Evolutionary conservation across 2,113 vertebrate species (phyloP), one percentile per base, ranked within the genome.

Genomic region (Carassius carassius): DNA sequence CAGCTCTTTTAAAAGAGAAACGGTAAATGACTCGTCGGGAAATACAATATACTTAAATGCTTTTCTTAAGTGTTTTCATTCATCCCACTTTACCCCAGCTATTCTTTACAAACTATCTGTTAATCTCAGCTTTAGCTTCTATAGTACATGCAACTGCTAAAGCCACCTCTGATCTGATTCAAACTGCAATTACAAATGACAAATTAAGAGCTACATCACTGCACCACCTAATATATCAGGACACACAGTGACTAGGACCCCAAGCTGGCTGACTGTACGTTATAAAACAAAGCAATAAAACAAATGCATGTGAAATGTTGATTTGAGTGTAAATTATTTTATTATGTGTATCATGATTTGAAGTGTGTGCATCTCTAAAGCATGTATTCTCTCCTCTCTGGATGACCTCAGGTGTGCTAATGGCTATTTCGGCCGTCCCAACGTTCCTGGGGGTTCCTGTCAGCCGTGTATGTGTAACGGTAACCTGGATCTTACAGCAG

Each of bases 361-460:
- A 17, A 6, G 19, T 41, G 21, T 37, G 11, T 47, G 3, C 44
- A 35, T 58, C 19, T 62, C 21, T 76, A 11, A 32, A 54, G 7
- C 1, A 58, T 58, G 47, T 16, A 32, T 37, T 65, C 73, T 76
- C 41, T 75, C 32, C 49, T 5, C 23, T 84, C 23, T 63, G 32
- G 19, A 5, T 70, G 32, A 41, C 76, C 82, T 72, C 92, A 99
- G 98, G 90, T 99, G 98, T 92, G 94, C 96, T 80, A 97, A 97
- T 79, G 98, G 98, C 72, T 98, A 96, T 94, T 97, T 94, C 41
- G 98, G 98, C 78, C 94, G 94, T 79, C 97, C 98, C 81, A 77
- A 89, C 7, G 87, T 95, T 88, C 95, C 95, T 23, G 97, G 98
- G 19, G 94, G 95, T 87, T 96, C 92, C 0, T 99, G 98, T 91